Evolutionary conservation across 2,113 vertebrate genomes (phyloP), one percentile per base, ranked within the genome.

Genomic region (Channa argus): DNA sequence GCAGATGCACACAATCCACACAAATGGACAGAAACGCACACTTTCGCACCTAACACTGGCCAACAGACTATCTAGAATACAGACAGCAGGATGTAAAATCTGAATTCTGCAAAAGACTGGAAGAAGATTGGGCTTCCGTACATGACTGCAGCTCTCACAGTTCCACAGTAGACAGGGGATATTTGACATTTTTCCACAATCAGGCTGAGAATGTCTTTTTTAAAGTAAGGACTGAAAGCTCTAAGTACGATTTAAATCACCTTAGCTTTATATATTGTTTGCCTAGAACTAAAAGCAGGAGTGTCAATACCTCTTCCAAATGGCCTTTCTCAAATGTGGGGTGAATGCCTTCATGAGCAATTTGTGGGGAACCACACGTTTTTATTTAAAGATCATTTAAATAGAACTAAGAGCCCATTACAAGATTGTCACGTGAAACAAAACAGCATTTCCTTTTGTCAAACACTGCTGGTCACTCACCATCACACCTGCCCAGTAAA

Each of bases 111-210:
- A 14, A 14, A 24, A 54, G 50, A 68, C 47, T 75, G 8, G 10
- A 39, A 15, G 14, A 12, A 47, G 3, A 60, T 5, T 34, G 24
- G 54, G 7, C 43, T 73, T 80, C 66, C 64, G 44, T 49, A 38
- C 11, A 34, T 38, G 43, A 71, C 62, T 56, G 56, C 76, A 80
- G n/a, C 8, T 72, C 52, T n/a, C 36, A 64, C 55, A 53, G 10
- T 63, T 58, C 51, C 37, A 63, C 52, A 41, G 56, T 37, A 53
- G 37, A 41, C 1, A 1, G 6, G 12, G 8, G 10, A 39, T 46
- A 39, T 55, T 45, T 9, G 38, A 60, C 11, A 3, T 76, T 50
- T 61, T 44, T 70, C 13, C 52, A 33, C 7, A 15, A 34, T 46
- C 43, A 60, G 46, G 50, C 6, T 38, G n/a, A 52, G 33, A 61